phyloP scores from a whole-genome alignment of 2,113 vertebrate genomes.

The Synodontis membranacea region DNA sequence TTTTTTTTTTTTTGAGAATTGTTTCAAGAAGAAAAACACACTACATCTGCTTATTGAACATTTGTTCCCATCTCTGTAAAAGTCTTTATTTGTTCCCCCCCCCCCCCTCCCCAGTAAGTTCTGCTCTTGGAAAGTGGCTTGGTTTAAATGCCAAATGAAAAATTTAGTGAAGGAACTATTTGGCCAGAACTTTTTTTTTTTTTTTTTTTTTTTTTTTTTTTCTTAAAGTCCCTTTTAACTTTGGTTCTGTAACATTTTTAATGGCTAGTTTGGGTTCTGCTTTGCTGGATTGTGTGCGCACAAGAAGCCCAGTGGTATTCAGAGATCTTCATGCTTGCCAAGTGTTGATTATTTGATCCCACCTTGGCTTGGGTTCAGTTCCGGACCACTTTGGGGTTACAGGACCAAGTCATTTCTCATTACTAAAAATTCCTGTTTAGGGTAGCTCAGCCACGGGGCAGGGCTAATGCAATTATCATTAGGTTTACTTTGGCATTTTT shows the following conservation, averaged over 20 bases:
- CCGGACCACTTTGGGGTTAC: background rate
- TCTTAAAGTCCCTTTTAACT: background rate
- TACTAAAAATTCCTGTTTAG: background rate
- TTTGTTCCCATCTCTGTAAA: conserved; percentile 10
- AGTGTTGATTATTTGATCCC: conserved; percentile 13
- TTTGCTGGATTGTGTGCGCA: background rate
- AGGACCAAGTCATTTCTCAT: background rate
- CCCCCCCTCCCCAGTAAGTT: no score
- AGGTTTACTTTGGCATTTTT: background rate
- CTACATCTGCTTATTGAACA: background rate
- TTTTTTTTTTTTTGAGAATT: no score
- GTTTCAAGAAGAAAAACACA: background rate
- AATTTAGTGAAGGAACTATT: conserved; percentile 18
- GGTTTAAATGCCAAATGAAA: conserved; percentile 24
- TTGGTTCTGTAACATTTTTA: conserved; percentile 20
- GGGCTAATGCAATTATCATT: background rate
- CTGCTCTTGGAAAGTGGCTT: conserved; percentile 25
- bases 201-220: no score
- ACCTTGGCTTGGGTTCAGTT: background rate
- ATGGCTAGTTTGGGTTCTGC: conserved; percentile 26
- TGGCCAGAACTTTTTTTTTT: background rate
- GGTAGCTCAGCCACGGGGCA: background rate
- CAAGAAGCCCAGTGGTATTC: background rate
- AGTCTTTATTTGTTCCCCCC: conserved; percentile 10
- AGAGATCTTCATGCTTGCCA: background rate